Percentiles rank a stretch among this genome's conserved stretches.
Evolutionary conservation across 2,888 invertebrate genomes (phyloP).

Genomic region (Dyspetes luteomarginatus): DNA sequence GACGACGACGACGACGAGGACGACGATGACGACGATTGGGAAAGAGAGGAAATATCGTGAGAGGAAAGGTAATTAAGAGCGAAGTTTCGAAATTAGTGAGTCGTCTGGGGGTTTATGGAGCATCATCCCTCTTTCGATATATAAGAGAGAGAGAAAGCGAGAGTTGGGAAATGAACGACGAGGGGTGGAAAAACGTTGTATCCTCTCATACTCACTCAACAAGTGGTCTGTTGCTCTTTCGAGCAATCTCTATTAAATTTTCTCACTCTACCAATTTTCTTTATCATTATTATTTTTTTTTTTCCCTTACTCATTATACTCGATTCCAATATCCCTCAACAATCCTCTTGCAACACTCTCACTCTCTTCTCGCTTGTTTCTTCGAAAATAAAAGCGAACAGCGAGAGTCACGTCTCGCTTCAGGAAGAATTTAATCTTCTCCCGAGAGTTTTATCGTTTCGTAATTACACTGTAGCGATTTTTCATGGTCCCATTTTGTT

Average conservation of each 20-base stretch:
- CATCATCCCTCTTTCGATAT: conserved; percentile 26
- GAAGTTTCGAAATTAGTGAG: conserved; percentile 44
- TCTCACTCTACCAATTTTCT: conserved; percentile 5
- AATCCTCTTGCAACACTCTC: conserved; percentile 23
- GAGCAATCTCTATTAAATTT: conserved; percentile 40
- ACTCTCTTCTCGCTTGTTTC: not conserved
- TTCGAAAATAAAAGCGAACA: not conserved
- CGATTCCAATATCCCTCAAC: conserved; percentile 18
- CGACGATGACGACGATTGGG: not conserved
- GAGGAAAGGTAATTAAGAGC: conserved; percentile 32
- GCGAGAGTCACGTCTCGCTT: too few species aligned
- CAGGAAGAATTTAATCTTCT: not conserved
- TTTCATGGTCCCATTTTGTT: not conserved
- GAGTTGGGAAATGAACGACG: not conserved
- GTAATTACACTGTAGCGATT: not conserved
- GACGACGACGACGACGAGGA: conserved; percentile 11
- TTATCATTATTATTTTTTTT: conserved; percentile 21
- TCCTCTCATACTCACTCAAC: conserved; percentile 60
- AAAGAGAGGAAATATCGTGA: not conserved
- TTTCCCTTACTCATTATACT: conserved; percentile 40
- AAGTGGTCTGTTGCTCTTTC: conserved; percentile 62
- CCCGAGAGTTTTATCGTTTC: not conserved
- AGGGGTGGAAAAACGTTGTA: conserved; percentile 1
- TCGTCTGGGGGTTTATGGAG: conserved; percentile 46
- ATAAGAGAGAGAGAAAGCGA: not conserved